Base-by-base conservation (phyloP, 2,797 vertebrate genomes). In the Crocidura indochinensis region DNA sequence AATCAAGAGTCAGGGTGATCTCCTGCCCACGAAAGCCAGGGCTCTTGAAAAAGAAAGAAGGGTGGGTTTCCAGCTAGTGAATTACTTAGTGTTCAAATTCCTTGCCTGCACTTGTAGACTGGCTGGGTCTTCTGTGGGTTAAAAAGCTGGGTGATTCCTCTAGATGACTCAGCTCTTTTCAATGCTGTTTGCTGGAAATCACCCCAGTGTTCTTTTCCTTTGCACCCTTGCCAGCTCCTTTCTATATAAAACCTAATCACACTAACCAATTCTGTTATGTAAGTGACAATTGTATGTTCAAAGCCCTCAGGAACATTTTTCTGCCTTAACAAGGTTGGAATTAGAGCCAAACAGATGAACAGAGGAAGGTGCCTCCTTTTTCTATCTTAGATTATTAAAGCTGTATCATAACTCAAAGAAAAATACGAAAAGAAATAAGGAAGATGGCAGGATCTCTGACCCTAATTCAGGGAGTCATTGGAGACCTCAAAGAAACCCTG, bases 171-270 rank as follows among this genome's bases (percentile, higher is more conserved):
- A 72, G 26, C 20, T 1, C 56, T 56, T 77, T 84, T 84, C 81
- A 89, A 72, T 75, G 44, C 71, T 69, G 38, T 29, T 78, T 83
- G 17, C 76, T 86, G 75, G 79, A 83, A 87, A 71, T 72, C 1
- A n/a, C 20, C 31, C 15, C 24, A 38, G 3, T 1, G 8, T 8
- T 68, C 49, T 80, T 84, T 71, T 24, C 47, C 31, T 62, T 14
- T 46, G 38, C 26, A 85, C 17, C 10, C 11, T 81, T 0, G 8
- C 60, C 47, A 46, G 17, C 24, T 71, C 38, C 44, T 15, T 27
- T 47, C 4, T 83, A 71, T 38, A 68, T 64, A 65, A 88, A 94
- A 46, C 19, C 68, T 27, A 44, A 79, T 71, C 27, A 3, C 27
- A 87, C n/a, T 17, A 64, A 49, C 10, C 10, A 22, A 6, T 56